Evolutionary conservation across 2,888 invertebrate species (phyloP).

Genomic region (Caenorhabditis auriculariae): DNA sequence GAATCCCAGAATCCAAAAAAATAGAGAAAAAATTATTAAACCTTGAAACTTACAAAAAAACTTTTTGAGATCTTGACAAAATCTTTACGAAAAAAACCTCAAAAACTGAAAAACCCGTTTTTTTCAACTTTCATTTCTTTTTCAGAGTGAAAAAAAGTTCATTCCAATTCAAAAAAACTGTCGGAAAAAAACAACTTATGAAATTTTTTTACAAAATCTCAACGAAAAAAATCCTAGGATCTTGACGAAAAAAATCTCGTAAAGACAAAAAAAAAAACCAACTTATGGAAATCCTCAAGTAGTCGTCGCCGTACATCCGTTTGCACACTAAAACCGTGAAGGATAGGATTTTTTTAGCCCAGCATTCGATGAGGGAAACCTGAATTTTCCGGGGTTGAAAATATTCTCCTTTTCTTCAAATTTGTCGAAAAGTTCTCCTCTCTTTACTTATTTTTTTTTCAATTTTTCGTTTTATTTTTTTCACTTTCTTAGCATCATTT

Average conservation of each 20-base stretch:
- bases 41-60: neutral
- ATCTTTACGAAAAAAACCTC: too few species aligned
- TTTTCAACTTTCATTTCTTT: too few species aligned
- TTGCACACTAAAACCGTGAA: conserved; percentile 49
- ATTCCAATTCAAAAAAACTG: neutral
- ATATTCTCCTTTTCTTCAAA: neutral
- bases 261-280: neutral
- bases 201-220: neutral
- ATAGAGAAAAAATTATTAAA: neutral
- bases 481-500: too few species aligned
- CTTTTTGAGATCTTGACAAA: too few species aligned
- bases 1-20: neutral
- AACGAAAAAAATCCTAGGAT: neutral
- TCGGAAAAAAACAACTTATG: too few species aligned
- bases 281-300: conserved; percentile 41
- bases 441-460: too few species aligned
- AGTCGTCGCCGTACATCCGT: conserved; percentile 53
- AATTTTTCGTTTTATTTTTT: too few species aligned
- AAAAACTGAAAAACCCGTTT: too few species aligned
- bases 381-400: conserved; percentile 13
- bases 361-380: conserved; percentile 57
- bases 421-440: too few species aligned
- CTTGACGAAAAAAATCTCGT: neutral
- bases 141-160: neutral
- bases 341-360: conserved; percentile 54